These are phyloP conservation scores for Helicoverpa armigera DNA, from an alignment of 1,140 invertebrate species.

Conservation along the genomic window DNA sequence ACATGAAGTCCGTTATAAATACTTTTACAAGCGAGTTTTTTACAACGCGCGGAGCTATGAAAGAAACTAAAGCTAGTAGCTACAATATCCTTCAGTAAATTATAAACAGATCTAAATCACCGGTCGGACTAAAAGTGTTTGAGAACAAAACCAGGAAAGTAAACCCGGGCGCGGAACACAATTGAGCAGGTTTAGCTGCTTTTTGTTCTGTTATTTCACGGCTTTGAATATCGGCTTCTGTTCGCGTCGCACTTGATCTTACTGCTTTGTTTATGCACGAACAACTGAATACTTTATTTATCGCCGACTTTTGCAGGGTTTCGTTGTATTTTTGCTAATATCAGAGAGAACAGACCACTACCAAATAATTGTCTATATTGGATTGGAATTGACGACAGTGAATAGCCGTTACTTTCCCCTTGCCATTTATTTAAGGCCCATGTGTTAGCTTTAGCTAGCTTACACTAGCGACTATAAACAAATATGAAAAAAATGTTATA, in stretches of 20 bases:
- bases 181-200: neutral
- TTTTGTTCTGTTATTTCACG: constrained; percentile 25
- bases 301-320: neutral
- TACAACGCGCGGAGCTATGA: neutral
- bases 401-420: too few species aligned
- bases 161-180: neutral
- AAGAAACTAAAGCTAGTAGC: neutral
- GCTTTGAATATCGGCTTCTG: constrained; percentile 4
- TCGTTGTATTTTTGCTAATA: neutral
- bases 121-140: neutral
- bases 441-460: neutral
- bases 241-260: constrained; percentile 26
- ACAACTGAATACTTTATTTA: constrained; percentile 20
- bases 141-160: neutral
- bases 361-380: too few species aligned
- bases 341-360: too few species aligned
- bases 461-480: too few species aligned
- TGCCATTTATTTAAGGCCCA: too few species aligned
- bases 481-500: too few species aligned
- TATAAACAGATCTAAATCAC: neutral
- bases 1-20: too few species aligned
- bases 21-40: too few species aligned
- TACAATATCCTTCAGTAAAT: neutral
- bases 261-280: constrained; percentile 17
- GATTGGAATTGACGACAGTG: too few species aligned